These are phyloP conservation scores for Grapholita molesta DNA, from an alignment of 1,140 invertebrate genomes.

Conservation along the genomic window DNA sequence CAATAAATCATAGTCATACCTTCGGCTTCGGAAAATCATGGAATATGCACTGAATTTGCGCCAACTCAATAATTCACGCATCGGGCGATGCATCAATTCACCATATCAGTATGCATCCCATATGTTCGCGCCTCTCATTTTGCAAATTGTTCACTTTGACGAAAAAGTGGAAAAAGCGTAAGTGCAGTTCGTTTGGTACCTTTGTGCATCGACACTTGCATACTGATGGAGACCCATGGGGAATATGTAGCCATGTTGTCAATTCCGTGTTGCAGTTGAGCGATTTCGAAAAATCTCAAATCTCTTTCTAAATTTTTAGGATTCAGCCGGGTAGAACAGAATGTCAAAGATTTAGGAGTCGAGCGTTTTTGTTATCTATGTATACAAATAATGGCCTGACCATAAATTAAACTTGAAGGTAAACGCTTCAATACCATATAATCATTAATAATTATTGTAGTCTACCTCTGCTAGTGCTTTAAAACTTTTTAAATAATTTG, in stretches of 20 bases:
- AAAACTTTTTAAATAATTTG: too few relatives aligned
- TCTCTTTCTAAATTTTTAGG: not conserved
- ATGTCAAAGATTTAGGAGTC: too few relatives aligned
- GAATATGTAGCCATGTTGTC: not conserved
- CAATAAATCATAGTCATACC: not conserved
- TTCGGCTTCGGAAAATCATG: not conserved
- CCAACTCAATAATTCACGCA: not conserved
- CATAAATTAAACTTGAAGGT: too few relatives aligned
- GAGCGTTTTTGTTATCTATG: too few relatives aligned
- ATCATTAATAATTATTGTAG: too few relatives aligned
- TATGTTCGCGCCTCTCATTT: not conserved
- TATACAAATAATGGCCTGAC: too few relatives aligned
- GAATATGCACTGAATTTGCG: not conserved
- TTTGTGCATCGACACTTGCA: constrained; percentile 6
- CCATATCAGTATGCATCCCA: constrained; percentile 7
- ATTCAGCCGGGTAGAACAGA: too few relatives aligned
- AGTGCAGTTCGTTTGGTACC: constrained; percentile 13
- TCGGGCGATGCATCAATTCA: not conserved
- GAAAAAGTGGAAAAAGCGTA: constrained; percentile 4
- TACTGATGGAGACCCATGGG: not conserved
- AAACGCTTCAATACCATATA: too few relatives aligned
- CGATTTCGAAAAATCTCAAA: not conserved
- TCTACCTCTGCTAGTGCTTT: too few relatives aligned
- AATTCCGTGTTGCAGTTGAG: not conserved
- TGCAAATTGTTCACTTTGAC: constrained; percentile 9